Evolutionary conservation across 2,888 invertebrate species (phyloP), one percentile per base, ranked within the genome.

Genomic region (Stenodema calcarata): DNA sequence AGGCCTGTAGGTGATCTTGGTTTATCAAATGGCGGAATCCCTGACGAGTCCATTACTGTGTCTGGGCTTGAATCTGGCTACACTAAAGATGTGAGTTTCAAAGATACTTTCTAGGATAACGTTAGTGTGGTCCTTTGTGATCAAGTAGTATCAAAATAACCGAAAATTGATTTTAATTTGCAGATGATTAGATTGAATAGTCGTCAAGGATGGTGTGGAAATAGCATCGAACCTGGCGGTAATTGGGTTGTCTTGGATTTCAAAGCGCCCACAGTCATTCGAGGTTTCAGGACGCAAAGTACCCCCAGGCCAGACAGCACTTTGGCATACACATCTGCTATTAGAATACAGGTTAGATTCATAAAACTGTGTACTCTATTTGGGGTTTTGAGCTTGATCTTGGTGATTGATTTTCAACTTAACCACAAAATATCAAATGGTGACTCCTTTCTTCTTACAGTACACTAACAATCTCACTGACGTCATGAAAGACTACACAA

Each of bases 261-360:
- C 89, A 95, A 95, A 92, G 96, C 97, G 28, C 96, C 97, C 0
- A 96, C 96, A 0, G 95, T 98, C 35, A 94, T 98, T 86, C 93
- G 97, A 90, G 98, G 98, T 14, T 98, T 98, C 91, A 93, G 97
- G 89, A 97, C 97, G 0, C 97, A 96, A 93, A 96, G 97, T 80
- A 97, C 97, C 0, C 94, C 95, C 90, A 93, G 97, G 88, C 93
- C 94, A 23, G 96, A 97, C 90, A 96, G 95, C 80, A 96, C 94
- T 89, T 92, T 96, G 87, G 98, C 98, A 0, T 98, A 96, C 90
- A 97, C 98, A 11, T 96, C 97, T 0, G 97, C 97, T 0, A 96
- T 98, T 83, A 94, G 97, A 89, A 95, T 97, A 89, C 93, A 84
- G 75, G 82, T 82, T 9, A 42, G 30, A n/a, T 16, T 78, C 12